Evolutionary conservation across 2,113 vertebrate genomes (phyloP).

Genomic region (Balaenoptera acutorostrata): DNA sequence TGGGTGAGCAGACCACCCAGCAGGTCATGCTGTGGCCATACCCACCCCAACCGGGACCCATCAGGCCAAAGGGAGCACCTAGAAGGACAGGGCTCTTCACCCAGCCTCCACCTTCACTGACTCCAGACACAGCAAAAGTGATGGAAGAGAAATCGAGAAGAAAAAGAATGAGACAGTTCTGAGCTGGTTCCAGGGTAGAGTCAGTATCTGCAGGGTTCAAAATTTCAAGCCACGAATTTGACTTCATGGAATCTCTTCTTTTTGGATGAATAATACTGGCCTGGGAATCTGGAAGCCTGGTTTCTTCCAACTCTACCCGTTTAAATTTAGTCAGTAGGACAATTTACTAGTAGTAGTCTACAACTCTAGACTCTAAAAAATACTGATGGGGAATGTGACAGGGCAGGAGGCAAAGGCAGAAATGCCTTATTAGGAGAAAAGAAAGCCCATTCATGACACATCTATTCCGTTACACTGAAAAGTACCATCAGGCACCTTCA

Average conservation of each 20-base stretch:
- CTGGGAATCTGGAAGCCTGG: neutral
- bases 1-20: too few relatives aligned
- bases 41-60: neutral
- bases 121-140: neutral
- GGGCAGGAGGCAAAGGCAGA: neutral
- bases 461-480: neutral
- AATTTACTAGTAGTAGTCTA: neutral
- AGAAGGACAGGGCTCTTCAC: neutral
- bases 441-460: neutral
- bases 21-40: rapidly evolving
- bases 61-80: neutral
- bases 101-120: rapidly evolving
- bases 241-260: neutral
- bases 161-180: too few relatives aligned
- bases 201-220: neutral
- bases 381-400: too few relatives aligned
- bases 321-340: neutral
- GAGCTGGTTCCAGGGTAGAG: too few relatives aligned
- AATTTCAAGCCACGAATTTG: neutral
- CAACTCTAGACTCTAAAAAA: neutral
- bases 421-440: neutral
- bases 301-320: neutral
- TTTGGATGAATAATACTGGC: neutral
- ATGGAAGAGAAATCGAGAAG: neutral
- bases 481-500: neutral